Evolutionary conservation across 2,888 invertebrate genomes (phyloP).

Genomic region (Bruchidius siliquastri): DNA sequence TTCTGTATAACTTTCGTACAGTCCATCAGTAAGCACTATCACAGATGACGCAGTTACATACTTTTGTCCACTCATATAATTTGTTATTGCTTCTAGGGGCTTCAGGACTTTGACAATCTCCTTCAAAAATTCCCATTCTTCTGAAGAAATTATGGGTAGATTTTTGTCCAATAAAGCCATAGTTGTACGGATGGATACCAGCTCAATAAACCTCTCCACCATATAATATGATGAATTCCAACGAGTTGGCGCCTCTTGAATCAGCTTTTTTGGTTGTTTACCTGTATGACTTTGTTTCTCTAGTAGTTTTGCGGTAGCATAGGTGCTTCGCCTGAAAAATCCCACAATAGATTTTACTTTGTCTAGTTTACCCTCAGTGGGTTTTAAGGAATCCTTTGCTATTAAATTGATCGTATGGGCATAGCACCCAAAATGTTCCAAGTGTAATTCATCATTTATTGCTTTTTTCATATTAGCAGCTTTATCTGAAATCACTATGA

Average conservation of each 20-base stretch:
- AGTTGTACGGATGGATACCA: conserved; percentile 22
- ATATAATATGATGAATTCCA: conserved; percentile 25
- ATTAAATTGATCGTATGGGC: conserved; percentile 32
- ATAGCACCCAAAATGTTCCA: conserved; percentile 27
- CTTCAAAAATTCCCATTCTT: conserved; percentile 22
- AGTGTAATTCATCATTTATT: conserved; percentile 16
- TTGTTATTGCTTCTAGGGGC: conserved; percentile 23
- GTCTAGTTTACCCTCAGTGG: conserved; percentile 4
- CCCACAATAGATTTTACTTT: conserved; percentile 24
- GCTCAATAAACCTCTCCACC: conserved; percentile 14
- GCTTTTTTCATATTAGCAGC: conserved; percentile 31
- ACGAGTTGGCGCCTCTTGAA: conserved; percentile 22
- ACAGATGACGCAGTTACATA: conserved; percentile 21
- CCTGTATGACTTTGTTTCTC: background rate
- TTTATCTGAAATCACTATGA: conserved; percentile 30
- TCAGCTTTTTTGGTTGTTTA: conserved; percentile 14
- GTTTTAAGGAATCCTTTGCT: conserved; percentile 19
- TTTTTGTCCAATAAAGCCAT: conserved; percentile 17
- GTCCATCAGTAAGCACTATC: conserved; percentile 12
- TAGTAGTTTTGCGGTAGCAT: conserved; percentile 13
- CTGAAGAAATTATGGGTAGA: conserved; percentile 14
- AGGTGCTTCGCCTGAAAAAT: conserved; percentile 27
- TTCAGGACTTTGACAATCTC: conserved; percentile 18
- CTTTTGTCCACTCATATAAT: conserved; percentile 22
- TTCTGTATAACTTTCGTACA: conserved; percentile 8